Evolutionary conservation across 2,113 vertebrate genomes (phyloP).

Genomic region (Brachypodius melanocephalos): DNA sequence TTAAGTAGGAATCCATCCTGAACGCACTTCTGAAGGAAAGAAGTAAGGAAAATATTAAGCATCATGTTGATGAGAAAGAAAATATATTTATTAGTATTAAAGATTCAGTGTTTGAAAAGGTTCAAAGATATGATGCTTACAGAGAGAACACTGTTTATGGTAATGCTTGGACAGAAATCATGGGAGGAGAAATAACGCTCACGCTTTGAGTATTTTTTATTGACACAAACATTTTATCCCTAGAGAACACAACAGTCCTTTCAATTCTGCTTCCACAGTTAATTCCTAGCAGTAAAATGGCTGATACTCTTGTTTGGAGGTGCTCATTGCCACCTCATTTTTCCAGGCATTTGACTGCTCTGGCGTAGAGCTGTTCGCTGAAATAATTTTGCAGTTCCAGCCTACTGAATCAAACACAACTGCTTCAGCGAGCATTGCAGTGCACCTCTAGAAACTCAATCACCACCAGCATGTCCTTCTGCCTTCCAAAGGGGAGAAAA

Average conservation of each 20-base stretch:
- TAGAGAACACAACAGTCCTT: not conserved
- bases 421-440: constrained; percentile 15
- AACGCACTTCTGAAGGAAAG: not conserved
- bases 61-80: not conserved
- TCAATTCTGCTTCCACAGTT: constrained; percentile 6
- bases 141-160: not conserved
- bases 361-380: constrained; percentile 8
- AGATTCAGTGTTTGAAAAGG: not conserved
- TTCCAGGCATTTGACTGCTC: constrained; percentile 34
- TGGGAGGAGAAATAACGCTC: not conserved
- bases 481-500: constrained; percentile 49
- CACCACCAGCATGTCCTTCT: constrained; percentile 77
- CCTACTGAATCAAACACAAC: constrained; percentile 42
- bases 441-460: constrained; percentile 76
- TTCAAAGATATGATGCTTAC: not conserved
- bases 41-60: not conserved
- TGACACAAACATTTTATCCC: not conserved
- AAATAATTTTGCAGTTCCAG: constrained; percentile 48
- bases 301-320: not conserved
- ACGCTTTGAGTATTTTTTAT: not conserved
- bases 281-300: constrained; percentile 30
- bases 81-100: not conserved
- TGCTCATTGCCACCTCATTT: constrained; percentile 25
- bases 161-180: not conserved
- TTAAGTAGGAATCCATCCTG: not conserved